Evolutionary conservation across 1,140 invertebrate genomes (phyloP), one percentile per base, ranked within the genome.

Genomic region (Bombus waltoni): DNA sequence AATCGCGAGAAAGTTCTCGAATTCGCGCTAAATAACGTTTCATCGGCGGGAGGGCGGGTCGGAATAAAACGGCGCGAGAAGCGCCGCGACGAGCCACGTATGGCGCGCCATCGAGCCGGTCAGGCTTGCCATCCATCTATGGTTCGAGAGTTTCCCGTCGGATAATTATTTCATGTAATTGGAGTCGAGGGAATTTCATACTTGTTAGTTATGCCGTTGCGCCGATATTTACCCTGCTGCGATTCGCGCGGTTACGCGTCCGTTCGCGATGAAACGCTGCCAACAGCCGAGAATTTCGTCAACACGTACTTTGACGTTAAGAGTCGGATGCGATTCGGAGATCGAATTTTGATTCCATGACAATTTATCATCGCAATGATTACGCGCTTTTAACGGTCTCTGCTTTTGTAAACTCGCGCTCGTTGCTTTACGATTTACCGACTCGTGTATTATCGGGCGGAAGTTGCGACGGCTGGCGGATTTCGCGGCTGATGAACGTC

Each of bases 161-260:
- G 68, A 81, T 81, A 72, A 81, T 81, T 72, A 80, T 80, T 66
- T 81, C 68, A 35, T 59, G 79, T 59, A 81, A 81, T 70, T 59
- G 79, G 65, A 81, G 44, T 72, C 57, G 15, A 57, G 68, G 5
- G 79, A 59, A 72, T 79, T 42, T 47, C 77, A n/a, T 81, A 72
- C 28, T 72, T 72, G 38, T 32, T 81, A 53, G 47, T 59, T 32
- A 22, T 6, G n/a, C 25, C 10, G 47, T 9, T 18, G 28, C 8
- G 65, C 18, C 13, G 38, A 44, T 78, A 78, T 79, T 79, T 47
- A n/a, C 65, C 32, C 40, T n/a, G 42, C 32, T 70, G 11, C 8
- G 32, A 68, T 80, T 70, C 44, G 44, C 8, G 40, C 9, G 38
- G n/a, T 3, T 13, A 65, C 8, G n/a, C 11, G 62, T 35, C 18